Conservation (phyloP, 2,113 vertebrate genomes). For the Neopipo cinnamomea region DNA sequence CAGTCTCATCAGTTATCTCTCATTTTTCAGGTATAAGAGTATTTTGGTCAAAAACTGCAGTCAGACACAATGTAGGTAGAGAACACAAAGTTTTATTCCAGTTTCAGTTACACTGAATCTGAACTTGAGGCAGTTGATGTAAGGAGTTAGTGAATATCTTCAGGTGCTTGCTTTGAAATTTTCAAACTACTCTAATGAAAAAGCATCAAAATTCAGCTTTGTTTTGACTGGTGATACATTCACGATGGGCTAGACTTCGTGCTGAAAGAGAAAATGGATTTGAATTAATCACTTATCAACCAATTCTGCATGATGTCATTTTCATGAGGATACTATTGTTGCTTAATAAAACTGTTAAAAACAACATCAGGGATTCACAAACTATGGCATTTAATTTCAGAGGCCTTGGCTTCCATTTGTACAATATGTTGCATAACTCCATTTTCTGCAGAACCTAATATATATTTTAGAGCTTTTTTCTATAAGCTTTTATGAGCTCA, state of each 20-base stretch:
- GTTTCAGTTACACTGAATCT: background rate
- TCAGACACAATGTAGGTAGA: background rate
- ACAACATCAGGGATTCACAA: slow-evolving; percentile 85
- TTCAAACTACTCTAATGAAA: background rate
- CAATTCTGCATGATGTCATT: background rate
- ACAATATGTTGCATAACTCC: slow-evolving; percentile 96
- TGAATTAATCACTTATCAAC: background rate
- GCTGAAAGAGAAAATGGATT: background rate
- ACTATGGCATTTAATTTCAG: slow-evolving; percentile 96
- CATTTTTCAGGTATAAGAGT: background rate
- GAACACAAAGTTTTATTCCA: background rate
- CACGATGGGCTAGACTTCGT: background rate
- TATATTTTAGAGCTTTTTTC: slow-evolving; percentile 88
- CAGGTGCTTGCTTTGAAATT: background rate
- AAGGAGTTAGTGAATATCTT: background rate
- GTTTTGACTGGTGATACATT: background rate
- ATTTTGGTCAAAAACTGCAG: background rate
- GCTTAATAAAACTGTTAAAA: slow-evolving; percentile 68
- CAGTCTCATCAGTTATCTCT: background rate
- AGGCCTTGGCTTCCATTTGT: slow-evolving; percentile 95
- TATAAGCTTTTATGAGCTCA: slow-evolving; percentile 77
- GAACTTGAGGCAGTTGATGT: background rate
- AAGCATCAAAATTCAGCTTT: background rate
- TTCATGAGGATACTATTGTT: background rate
- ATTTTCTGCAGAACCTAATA: slow-evolving; percentile 91